Conservation (phyloP, 2,113 vertebrate genomes). For the Micronisus gabar region DNA sequence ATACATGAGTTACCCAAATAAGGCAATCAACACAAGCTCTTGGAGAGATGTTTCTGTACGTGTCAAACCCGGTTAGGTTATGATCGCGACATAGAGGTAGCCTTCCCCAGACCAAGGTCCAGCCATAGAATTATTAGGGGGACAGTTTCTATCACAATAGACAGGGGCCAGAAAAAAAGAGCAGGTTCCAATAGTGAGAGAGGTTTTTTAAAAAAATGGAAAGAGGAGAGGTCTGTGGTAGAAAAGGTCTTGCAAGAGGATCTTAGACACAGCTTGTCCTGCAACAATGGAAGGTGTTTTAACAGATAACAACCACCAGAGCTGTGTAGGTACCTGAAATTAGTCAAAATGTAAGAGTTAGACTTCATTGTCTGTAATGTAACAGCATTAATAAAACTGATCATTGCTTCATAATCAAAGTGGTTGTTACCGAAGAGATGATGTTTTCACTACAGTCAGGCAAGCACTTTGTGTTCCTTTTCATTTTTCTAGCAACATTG, state of each 20-base stretch:
- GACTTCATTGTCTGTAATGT: neutral
- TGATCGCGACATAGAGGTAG: neutral
- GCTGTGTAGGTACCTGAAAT: neutral
- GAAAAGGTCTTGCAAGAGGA: neutral
- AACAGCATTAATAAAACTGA: neutral
- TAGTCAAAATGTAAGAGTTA: neutral
- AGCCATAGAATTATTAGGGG: neutral
- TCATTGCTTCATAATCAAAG: neutral
- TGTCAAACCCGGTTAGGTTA: neutral
- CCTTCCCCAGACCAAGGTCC: neutral
- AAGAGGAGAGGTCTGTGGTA: neutral
- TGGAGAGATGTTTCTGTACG: neutral
- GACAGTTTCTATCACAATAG: neutral
- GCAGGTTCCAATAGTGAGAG: neutral
- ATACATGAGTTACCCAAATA: neutral
- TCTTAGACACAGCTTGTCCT: neutral
- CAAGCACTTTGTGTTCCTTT: neutral
- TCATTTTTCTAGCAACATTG: neutral
- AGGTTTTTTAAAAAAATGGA: neutral
- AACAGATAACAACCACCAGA: conserved; percentile 41
- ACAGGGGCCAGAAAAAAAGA: neutral
- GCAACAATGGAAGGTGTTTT: neutral
- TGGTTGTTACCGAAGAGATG: neutral
- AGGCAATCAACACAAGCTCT: neutral
- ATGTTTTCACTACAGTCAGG: neutral